Percentiles rank a stretch among this genome's conserved stretches.
These are phyloP conservation scores for Pygocentrus nattereri DNA, from an alignment of 2,797 vertebrate genomes.

Conservation along the genomic window DNA sequence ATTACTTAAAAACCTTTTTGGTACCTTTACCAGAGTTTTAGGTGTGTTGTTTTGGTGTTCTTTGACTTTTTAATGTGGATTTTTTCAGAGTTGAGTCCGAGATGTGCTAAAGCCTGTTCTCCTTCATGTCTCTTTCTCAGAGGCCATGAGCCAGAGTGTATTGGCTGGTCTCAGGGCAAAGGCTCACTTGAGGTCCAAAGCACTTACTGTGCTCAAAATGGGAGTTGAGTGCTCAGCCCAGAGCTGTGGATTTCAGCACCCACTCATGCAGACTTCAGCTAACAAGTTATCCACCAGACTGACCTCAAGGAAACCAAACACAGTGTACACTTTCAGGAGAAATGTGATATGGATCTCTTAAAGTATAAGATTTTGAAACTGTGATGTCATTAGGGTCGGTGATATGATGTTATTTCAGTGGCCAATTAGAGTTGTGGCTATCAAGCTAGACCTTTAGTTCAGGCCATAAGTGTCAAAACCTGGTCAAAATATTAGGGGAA, in stretches of 20 bases:
- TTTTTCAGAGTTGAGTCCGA: not conserved
- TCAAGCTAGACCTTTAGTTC: too few relatives aligned
- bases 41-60: not conserved
- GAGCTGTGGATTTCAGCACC: conserved; percentile 20
- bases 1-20: not conserved
- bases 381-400: too few relatives aligned
- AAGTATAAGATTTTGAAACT: not conserved
- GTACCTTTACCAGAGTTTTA: too few relatives aligned
- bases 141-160: not conserved
- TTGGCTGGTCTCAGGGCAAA: not conserved
- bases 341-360: not conserved
- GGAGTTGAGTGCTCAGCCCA: conserved; percentile 28
- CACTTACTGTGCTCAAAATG: not conserved
- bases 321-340: not conserved
- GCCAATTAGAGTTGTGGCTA: too few relatives aligned
- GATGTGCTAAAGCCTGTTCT: not conserved
- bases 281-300: not conserved
- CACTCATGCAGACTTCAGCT: not conserved
- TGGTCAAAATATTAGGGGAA: too few relatives aligned
- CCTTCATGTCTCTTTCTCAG: not conserved
- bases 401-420: too few relatives aligned
- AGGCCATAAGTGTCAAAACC: too few relatives aligned
- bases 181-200: not conserved
- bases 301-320: not conserved
- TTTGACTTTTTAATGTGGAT: not conserved